These are phyloP conservation scores for Porites lutea DNA, from an alignment of 64 coral and sea anemone species.

Conservation along the genomic window DNA sequence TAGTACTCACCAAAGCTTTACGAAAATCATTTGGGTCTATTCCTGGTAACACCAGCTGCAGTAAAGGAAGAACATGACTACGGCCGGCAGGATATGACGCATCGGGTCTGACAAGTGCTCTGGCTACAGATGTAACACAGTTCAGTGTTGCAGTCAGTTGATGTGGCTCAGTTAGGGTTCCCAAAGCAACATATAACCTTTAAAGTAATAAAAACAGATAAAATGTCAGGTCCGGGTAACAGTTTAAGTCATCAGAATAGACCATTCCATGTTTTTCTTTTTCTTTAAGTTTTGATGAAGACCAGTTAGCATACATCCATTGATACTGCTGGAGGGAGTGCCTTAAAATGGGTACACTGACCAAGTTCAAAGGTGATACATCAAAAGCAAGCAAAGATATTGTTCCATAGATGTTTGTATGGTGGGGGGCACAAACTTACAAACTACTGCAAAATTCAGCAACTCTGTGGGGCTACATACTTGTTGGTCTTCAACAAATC, in stretches of 20 bases:
- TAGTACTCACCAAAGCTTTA: constrained; percentile 89
- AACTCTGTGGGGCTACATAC: too few species aligned
- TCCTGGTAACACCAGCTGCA: constrained; percentile 90
- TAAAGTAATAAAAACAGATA: not conserved
- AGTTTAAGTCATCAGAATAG: not conserved
- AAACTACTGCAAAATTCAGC: too few species aligned
- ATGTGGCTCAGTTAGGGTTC: constrained; percentile 96
- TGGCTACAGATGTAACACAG: constrained; percentile 94
- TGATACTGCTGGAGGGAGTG: too few species aligned
- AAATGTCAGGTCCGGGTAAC: not conserved
- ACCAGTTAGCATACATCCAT: too few species aligned
- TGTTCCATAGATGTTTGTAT: too few species aligned
- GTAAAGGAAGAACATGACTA: constrained; percentile 83
- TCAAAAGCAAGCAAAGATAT: too few species aligned
- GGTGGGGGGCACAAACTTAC: too few species aligned
- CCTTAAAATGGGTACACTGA: too few species aligned
- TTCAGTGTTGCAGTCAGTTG: constrained; percentile 94
- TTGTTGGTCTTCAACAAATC: too few species aligned
- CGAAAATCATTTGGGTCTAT: constrained; percentile 99
- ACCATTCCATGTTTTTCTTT: too few species aligned
- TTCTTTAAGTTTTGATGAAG: too few species aligned
- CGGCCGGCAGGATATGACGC: constrained; percentile 85
- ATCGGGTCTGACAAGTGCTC: constrained; percentile 87
- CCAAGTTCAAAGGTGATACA: too few species aligned
- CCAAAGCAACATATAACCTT: constrained; percentile 92